Conservation (phyloP, 2,888 invertebrate species). For the Meta bourneti region DNA sequence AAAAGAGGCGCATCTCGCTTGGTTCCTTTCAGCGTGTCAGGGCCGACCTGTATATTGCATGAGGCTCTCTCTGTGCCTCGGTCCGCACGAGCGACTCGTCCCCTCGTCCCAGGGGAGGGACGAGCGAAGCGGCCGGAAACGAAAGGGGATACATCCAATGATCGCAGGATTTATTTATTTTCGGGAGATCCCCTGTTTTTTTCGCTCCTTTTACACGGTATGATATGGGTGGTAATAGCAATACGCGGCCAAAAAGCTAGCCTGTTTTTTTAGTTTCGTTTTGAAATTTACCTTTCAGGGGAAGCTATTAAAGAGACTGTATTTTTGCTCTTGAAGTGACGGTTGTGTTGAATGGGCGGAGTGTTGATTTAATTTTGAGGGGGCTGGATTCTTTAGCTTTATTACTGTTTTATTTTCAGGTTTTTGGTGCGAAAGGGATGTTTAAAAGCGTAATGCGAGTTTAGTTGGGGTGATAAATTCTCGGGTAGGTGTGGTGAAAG, state of each 20-base stretch:
- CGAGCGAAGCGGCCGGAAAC: slow-evolving; percentile 34
- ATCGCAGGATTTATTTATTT: slow-evolving; percentile 57
- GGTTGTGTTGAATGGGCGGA: background rate
- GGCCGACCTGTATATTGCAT: slow-evolving; percentile 47
- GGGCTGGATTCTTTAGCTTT: background rate
- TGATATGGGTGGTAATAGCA: background rate
- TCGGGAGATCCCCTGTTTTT: background rate
- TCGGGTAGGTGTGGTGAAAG: too few relatives aligned
- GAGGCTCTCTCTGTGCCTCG: slow-evolving; percentile 40
- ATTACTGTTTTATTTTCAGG: too few relatives aligned
- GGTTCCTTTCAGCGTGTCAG: slow-evolving; percentile 7
- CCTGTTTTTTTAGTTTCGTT: background rate
- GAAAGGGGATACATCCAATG: slow-evolving; percentile 46
- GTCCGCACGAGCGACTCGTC: slow-evolving; percentile 53
- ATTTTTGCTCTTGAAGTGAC: background rate
- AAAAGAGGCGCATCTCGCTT: background rate
- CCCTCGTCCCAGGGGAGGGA: background rate
- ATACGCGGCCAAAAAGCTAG: too few relatives aligned
- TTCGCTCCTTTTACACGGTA: background rate
- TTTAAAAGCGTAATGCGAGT: too few relatives aligned
- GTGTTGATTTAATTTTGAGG: background rate
- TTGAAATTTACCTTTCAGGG: background rate
- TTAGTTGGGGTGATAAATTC: too few relatives aligned
- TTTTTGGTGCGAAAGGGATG: too few relatives aligned
- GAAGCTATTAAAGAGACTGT: background rate